Percentiles rank a stretch among this genome's conserved stretches.
These are phyloP conservation scores for Oxytorus armatus DNA, from an alignment of 2,888 invertebrate genomes.

Conservation along the genomic window DNA sequence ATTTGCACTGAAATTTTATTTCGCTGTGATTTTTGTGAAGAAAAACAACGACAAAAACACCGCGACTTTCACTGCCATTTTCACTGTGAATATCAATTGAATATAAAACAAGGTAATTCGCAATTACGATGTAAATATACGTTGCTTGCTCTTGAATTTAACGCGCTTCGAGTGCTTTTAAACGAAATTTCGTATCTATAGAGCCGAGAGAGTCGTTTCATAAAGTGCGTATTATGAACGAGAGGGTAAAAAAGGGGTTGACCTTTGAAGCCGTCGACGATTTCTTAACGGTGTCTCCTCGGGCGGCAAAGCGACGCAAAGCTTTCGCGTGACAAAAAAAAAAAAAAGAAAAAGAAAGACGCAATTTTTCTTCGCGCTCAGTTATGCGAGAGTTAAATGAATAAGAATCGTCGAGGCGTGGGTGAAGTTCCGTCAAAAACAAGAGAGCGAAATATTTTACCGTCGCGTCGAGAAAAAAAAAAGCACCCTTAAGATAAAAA, in stretches of 20 bases:
- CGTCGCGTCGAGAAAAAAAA: slow-evolving; percentile 1
- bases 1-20: no score
- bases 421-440: slow-evolving; percentile 35
- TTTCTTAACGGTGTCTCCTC: slow-evolving; percentile 60
- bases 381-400: slow-evolving; percentile 78
- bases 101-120: not conserved
- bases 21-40: no score
- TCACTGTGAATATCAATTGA: not conserved
- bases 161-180: not conserved
- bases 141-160: slow-evolving; percentile 16
- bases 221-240: slow-evolving; percentile 11
- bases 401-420: slow-evolving; percentile 73
- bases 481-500: slow-evolving; percentile 5
- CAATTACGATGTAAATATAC: not conserved
- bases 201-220: slow-evolving; percentile 19
- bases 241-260: slow-evolving; percentile 62
- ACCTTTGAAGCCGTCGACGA: slow-evolving; percentile 64
- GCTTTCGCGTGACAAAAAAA: slow-evolving; percentile 21
- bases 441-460: slow-evolving; percentile 50
- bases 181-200: not conserved
- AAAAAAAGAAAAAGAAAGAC: slow-evolving; percentile 19
- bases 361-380: slow-evolving; percentile 69
- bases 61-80: no score
- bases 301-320: slow-evolving; percentile 25
- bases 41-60: not conserved